phyloP scores from a whole-genome alignment of 2,888 invertebrate genomes.

The Agrochola lychnidis region DNA sequence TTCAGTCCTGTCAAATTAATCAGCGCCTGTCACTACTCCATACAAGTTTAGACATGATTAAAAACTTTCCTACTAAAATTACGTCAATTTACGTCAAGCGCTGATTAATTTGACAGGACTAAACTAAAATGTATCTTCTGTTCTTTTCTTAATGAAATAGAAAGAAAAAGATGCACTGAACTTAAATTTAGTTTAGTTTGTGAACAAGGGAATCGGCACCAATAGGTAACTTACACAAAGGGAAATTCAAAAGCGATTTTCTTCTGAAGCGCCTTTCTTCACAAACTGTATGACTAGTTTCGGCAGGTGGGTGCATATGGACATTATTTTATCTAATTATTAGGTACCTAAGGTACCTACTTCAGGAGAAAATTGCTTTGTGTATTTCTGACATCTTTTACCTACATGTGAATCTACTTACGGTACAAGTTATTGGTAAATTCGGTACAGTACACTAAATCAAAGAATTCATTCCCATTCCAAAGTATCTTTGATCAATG shows the following conservation, averaged over 20 bases:
- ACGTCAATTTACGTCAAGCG: no score
- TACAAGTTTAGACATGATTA: no score
- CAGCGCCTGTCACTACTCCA: no score
- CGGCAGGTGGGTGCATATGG: not conserved
- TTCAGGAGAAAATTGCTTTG: not conserved
- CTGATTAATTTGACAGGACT: no score
- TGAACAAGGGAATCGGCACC: no score
- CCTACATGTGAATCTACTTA: not conserved
- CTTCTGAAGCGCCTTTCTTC: not conserved
- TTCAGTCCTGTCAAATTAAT: no score
- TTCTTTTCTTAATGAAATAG: no score
- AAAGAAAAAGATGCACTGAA: no score
- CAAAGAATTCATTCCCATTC: constrained; percentile 24
- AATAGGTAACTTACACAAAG: not conserved
- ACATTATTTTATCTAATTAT: not conserved
- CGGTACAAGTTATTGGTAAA: not conserved
- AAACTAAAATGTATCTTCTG: no score
- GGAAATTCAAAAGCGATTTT: not conserved
- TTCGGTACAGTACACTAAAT: constrained; percentile 14
- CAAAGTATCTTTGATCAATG: constrained; percentile 33
- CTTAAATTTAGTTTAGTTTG: no score
- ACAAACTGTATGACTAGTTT: not conserved
- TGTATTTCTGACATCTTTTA: not conserved
- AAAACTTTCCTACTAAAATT: no score
- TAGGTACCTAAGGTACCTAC: not conserved